These are phyloP conservation scores for Autographa gamma DNA, from an alignment of 2,888 invertebrate species.

Conservation along the genomic window DNA sequence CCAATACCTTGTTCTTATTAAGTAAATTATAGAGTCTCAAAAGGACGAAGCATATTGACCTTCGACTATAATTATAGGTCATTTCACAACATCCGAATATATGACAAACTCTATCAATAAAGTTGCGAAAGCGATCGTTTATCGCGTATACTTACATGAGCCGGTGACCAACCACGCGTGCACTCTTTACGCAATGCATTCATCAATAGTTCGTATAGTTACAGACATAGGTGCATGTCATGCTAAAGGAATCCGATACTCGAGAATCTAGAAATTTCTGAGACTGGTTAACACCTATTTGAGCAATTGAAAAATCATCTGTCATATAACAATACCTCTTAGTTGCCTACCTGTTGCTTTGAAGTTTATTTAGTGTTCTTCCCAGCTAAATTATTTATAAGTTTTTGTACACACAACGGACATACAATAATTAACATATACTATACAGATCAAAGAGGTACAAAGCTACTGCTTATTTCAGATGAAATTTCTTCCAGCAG, in stretches of 20 bases:
- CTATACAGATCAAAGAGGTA: too few species aligned
- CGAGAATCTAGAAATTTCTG: conserved; percentile 17
- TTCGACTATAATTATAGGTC: conserved; percentile 32
- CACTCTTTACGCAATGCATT: conserved; percentile 57
- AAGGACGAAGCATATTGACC: conserved; percentile 40
- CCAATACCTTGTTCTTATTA: background rate
- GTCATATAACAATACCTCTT: background rate
- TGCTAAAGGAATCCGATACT: conserved; percentile 19
- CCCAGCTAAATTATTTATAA: too few species aligned
- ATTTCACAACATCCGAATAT: conserved; percentile 52
- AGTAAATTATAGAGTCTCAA: conserved; percentile 31
- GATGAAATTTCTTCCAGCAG: too few species aligned
- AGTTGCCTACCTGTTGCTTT: too few species aligned
- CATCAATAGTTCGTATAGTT: conserved; percentile 32
- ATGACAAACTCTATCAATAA: conserved; percentile 51
- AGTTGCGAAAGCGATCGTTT: conserved; percentile 55
- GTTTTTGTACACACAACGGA: too few species aligned
- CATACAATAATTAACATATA: too few species aligned
- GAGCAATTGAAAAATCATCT: background rate
- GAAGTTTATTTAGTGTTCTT: too few species aligned
- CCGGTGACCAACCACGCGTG: conserved; percentile 55
- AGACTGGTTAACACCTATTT: conserved; percentile 3
- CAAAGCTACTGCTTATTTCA: too few species aligned
- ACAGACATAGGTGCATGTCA: conserved; percentile 17
- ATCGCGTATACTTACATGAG: conserved; percentile 50